phyloP scores from a whole-genome alignment of 2,113 vertebrate species.

The Helogale parvula region DNA sequence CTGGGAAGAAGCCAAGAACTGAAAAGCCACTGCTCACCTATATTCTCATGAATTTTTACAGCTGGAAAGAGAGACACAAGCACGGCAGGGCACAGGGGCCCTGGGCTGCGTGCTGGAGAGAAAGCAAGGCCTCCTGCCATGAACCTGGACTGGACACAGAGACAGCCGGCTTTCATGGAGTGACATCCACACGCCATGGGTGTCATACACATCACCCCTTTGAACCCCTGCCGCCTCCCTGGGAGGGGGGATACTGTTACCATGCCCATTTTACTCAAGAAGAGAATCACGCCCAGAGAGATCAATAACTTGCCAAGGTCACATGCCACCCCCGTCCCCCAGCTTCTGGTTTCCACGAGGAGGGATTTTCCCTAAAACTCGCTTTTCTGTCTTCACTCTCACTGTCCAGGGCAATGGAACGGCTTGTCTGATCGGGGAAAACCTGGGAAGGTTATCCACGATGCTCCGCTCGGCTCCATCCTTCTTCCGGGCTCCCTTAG shows the following conservation, averaged over 20 bases:
- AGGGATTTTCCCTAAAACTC: slow-evolving; percentile 7
- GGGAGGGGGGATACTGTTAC: neutral
- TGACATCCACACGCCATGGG: neutral
- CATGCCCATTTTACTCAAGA: neutral
- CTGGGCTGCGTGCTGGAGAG: slow-evolving; percentile 27
- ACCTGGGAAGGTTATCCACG: neutral
- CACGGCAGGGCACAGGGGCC: neutral
- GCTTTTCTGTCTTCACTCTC: neutral
- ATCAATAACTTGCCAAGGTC: neutral
- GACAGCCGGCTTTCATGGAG: neutral
- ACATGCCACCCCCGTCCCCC: neutral
- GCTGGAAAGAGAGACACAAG: slow-evolving; percentile 28
- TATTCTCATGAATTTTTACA: slow-evolving; percentile 60
- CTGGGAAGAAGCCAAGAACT: slow-evolving; percentile 66
- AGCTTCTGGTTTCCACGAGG: neutral
- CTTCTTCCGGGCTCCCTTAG: neutral
- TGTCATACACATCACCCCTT: neutral
- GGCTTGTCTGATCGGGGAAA: neutral
- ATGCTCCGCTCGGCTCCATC: neutral
- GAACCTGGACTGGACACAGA: neutral
- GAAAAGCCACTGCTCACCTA: slow-evolving; percentile 35
- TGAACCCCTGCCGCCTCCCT: neutral
- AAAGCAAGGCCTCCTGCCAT: slow-evolving; percentile 63
- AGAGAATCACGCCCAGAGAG: neutral
- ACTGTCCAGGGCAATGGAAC: neutral